Conservation (phyloP, 2,797 vertebrate genomes). For the Macropodus opercularis region DNA sequence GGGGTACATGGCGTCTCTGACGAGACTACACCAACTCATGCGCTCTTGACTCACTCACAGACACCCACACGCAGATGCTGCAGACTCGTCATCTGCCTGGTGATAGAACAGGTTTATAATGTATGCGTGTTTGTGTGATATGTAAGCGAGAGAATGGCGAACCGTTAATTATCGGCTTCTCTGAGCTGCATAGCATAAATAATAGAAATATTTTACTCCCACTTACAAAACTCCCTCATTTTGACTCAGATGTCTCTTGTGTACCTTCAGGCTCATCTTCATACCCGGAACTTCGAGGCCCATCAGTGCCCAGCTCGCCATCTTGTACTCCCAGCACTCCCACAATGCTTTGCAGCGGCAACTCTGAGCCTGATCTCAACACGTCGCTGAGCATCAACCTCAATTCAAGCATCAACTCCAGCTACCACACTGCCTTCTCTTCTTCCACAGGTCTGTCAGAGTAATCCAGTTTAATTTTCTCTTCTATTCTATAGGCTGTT, state of each 20-base stretch:
- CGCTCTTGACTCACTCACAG: conserved; percentile 64
- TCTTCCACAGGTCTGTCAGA: conserved; percentile 80
- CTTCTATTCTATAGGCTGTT: no score
- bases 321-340: conserved; percentile 86
- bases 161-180: conserved; percentile 34
- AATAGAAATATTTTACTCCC: conserved; percentile 5
- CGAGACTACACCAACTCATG: conserved; percentile 41
- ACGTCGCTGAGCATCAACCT: conserved; percentile 74
- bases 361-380: conserved; percentile 87
- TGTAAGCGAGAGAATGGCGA: conserved; percentile 24
- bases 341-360: conserved; percentile 83
- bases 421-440: conserved; percentile 80
- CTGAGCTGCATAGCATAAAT: conserved; percentile 1
- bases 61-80: conserved; percentile 53
- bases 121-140: conserved; percentile 11
- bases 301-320: conserved; percentile 87
- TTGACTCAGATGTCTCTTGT: conserved; percentile 18
- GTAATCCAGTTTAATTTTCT: conserved; percentile 2
- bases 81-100: conserved; percentile 60
- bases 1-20: conserved; percentile 14
- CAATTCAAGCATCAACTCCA: conserved; percentile 82
- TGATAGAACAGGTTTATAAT: conserved; percentile 38
- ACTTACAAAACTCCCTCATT: background rate
- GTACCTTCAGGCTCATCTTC: conserved; percentile 86
- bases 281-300: conserved; percentile 81